Evolutionary conservation across 2,113 vertebrate genomes (phyloP).

Genomic region (Calyptomena viridis): DNA sequence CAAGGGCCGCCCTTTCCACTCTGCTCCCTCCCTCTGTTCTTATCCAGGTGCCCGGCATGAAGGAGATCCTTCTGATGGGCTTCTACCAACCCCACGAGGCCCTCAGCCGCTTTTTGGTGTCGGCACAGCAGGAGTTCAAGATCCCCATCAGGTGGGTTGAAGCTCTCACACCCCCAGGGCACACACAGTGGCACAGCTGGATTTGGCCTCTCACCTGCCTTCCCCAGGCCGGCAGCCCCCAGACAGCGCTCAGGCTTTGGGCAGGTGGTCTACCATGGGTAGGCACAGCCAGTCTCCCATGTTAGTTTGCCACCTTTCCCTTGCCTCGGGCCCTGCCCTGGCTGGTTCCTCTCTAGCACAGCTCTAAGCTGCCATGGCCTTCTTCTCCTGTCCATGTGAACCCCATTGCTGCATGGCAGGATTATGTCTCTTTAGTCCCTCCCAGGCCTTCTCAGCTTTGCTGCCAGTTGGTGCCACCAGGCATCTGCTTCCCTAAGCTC

Average conservation of each 20-base stretch:
- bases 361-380: neutral
- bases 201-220: too few species aligned
- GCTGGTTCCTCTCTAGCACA: neutral
- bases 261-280: fast-evolving
- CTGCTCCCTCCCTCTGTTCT: too few species aligned
- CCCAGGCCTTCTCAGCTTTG: neutral
- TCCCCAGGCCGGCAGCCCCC: neutral
- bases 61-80: slow-evolving; percentile 95
- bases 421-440: neutral
- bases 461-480: fast-evolving
- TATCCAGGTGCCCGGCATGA: slow-evolving; percentile 87
- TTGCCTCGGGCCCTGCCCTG: neutral
- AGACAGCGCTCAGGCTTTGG: fast-evolving
- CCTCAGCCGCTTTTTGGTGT: slow-evolving; percentile 85
- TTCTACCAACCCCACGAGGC: slow-evolving; percentile 97
- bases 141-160: slow-evolving; percentile 86
- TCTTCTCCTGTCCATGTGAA: fast-evolving
- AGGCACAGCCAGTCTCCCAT: neutral
- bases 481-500: neutral
- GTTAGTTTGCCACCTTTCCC: neutral
- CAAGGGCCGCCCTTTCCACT: neutral
- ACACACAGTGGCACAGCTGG: fast-evolving
- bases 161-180: neutral
- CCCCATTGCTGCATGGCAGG: fast-evolving
- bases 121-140: slow-evolving; percentile 91